phyloP scores from a whole-genome alignment of 1,140 invertebrate species.

The Dufourea novaeangliae region DNA sequence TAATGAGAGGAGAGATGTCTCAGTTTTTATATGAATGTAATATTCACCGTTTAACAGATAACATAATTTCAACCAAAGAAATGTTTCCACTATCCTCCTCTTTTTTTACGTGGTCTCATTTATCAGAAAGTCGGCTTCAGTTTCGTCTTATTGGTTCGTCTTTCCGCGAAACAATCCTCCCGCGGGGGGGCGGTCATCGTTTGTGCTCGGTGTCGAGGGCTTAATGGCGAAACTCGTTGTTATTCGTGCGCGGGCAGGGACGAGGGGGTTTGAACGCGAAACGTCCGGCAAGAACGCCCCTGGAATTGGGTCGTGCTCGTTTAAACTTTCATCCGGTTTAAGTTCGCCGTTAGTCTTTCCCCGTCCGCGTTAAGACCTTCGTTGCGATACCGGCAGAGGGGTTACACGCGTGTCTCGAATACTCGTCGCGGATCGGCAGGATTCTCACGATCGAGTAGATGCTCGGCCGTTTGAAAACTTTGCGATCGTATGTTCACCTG shows the following conservation, averaged over 20 bases:
- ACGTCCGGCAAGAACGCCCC: conserved; percentile 31
- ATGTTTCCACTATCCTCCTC: too few relatives aligned
- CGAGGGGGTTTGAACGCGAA: conserved; percentile 32
- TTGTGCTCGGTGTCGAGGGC: conserved; percentile 30
- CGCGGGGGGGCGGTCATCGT: conserved; percentile 50
- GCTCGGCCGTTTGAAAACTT: neutral
- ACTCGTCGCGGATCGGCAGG: neutral
- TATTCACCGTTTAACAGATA: too few relatives aligned
- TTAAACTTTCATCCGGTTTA: conserved; percentile 50
- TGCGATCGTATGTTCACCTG: too few relatives aligned
- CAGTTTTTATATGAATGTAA: too few relatives aligned
- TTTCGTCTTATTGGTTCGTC: conserved; percentile 13
- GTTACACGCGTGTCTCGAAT: conserved; percentile 30
- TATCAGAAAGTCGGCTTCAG: too few relatives aligned
- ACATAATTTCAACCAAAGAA: too few relatives aligned
- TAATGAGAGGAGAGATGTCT: too few relatives aligned
- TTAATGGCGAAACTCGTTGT: conserved; percentile 56
- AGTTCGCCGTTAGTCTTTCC: conserved; percentile 56
- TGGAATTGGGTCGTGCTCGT: conserved; percentile 50
- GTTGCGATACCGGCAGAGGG: neutral
- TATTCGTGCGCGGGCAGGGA: conserved; percentile 53
- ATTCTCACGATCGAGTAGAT: neutral
- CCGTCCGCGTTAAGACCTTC: conserved; percentile 32
- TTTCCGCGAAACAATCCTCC: conserved; percentile 23
- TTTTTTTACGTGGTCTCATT: too few relatives aligned